Evolutionary conservation across 1,140 invertebrate species (phyloP).

Genomic region (Ceratosolen solmsi): DNA sequence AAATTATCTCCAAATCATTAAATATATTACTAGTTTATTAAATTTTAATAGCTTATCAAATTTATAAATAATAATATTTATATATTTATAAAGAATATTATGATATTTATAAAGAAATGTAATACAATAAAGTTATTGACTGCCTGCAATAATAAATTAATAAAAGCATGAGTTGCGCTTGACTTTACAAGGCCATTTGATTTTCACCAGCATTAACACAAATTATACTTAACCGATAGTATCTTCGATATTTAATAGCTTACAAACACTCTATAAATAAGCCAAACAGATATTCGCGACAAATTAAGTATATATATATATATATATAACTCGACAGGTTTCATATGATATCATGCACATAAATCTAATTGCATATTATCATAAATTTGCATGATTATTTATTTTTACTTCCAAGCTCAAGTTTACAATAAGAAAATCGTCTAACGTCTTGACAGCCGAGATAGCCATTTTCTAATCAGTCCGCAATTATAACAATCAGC

Average conservation of each 20-base stretch:
- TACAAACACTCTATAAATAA: slow-evolving; percentile 2
- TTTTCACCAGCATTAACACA: neutral
- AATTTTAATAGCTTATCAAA: no score
- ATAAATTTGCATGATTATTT: neutral
- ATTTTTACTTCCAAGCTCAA: neutral
- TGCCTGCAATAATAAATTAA: no score
- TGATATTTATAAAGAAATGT: no score
- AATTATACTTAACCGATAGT: neutral
- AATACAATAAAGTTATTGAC: no score
- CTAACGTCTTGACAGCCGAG: neutral
- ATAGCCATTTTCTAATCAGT: no score
- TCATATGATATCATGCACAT: neutral
- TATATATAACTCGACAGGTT: neutral
- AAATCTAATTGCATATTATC: neutral
- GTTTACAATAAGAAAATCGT: neutral
- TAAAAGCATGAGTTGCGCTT: no score
- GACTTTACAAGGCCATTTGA: neutral
- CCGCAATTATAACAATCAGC: no score
- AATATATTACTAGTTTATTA: no score
- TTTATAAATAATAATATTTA: no score
- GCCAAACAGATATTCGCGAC: neutral
- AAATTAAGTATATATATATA: slow-evolving; percentile 4
- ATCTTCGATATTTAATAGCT: neutral
- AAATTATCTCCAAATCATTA: no score
- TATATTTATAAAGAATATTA: no score